These are phyloP conservation scores for Ardeotis arabs DNA, from an alignment of 2,113 vertebrate genomes.

Conservation along the genomic window DNA sequence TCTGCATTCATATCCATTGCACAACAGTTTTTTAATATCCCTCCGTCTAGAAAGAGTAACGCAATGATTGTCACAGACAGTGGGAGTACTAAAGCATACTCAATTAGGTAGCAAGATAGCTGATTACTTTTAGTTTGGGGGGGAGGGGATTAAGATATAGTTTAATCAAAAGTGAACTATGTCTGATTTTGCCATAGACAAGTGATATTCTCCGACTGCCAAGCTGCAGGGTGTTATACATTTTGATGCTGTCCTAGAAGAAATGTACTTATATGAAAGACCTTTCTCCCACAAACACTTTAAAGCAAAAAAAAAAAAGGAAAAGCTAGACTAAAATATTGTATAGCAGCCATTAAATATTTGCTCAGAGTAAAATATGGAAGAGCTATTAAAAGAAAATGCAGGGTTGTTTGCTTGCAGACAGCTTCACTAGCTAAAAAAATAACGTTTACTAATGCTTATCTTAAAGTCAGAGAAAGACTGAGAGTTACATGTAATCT, in stretches of 20 bases:
- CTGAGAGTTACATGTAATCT: neutral
- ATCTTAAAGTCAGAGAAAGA: neutral
- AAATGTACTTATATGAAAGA: neutral
- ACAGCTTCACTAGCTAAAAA: slow-evolving; percentile 2
- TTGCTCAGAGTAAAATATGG: slow-evolving; percentile 19
- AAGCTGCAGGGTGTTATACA: neutral
- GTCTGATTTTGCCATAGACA: slow-evolving; percentile 38
- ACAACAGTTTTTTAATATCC: slow-evolving; percentile 76
- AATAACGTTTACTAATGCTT: neutral
- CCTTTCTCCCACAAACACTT: neutral
- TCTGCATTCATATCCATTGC: slow-evolving; percentile 77
- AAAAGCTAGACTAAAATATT: slow-evolving; percentile 8
- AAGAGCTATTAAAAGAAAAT: slow-evolving; percentile 6
- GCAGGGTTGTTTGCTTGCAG: neutral
- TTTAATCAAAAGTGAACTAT: slow-evolving; percentile 63
- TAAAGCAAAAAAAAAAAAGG: neutral
- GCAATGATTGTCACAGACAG: slow-evolving; percentile 56
- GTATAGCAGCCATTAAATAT: slow-evolving; percentile 13
- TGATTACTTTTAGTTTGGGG: neutral
- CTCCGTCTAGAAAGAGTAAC: slow-evolving; percentile 71
- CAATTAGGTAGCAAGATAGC: slow-evolving; percentile 58
- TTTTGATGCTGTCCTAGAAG: neutral
- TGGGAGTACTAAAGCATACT: slow-evolving; percentile 62
- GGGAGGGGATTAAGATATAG: neutral
- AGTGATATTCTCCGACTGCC: neutral